Evolutionary conservation across 2,113 vertebrate genomes (phyloP).

Genomic region (Pao palembangensis): DNA sequence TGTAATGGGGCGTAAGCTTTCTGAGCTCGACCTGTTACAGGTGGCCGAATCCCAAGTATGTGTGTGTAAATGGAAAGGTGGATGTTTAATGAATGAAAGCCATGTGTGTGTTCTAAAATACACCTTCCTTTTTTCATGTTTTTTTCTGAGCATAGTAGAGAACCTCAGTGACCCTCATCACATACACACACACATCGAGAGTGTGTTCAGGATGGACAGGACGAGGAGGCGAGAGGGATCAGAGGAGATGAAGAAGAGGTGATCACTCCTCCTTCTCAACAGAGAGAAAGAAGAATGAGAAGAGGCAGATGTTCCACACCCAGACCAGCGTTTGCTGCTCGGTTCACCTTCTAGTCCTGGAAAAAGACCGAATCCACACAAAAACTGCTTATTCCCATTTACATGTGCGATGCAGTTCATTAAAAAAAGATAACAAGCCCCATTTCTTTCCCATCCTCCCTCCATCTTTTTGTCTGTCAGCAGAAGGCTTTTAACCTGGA

Average conservation of each 20-base stretch:
- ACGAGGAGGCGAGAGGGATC: conserved; percentile 28
- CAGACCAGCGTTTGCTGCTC: not conserved
- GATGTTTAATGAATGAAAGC: conserved; percentile 11
- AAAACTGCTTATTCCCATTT: not conserved
- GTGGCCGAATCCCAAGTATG: conserved; percentile 65
- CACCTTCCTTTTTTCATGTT: not conserved
- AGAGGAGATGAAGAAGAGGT: conserved; percentile 32
- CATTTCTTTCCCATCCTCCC: not conserved
- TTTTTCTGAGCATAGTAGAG: not conserved
- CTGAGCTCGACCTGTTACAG: conserved; percentile 62
- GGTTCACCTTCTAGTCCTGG: too few species aligned
- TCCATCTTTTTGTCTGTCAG: conserved; percentile 54
- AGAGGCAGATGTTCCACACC: conserved; percentile 38
- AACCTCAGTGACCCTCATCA: not conserved
- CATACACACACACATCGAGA: conserved; percentile 2
- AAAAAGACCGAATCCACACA: not conserved
- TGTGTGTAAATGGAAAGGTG: conserved; percentile 22
- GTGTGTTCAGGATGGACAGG: conserved; percentile 4
- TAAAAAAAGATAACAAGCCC: not conserved
- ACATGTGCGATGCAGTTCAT: too few species aligned
- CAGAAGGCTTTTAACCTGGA: conserved; percentile 66
- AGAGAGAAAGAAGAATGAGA: conserved; percentile 13
- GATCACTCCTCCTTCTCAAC: not conserved
- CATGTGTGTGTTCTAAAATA: conserved; percentile 8
- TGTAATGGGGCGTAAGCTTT: conserved; percentile 66